Percentiles rank a stretch among this genome's conserved stretches.
phyloP scores from a whole-genome alignment of 2,797 vertebrate genomes.

The Tokudaia muenninki region DNA sequence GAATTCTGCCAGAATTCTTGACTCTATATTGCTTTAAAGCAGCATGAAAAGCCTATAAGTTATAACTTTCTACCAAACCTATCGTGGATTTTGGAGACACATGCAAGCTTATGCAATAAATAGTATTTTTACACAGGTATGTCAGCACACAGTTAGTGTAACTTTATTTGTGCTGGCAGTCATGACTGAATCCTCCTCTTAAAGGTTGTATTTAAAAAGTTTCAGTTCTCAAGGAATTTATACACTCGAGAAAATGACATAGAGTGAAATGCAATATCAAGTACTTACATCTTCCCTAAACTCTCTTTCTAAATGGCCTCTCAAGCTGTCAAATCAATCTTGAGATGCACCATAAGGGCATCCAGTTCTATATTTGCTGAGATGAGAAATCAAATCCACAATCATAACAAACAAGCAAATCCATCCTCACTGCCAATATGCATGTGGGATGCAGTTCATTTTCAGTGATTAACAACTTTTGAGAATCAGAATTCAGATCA shows the following conservation, averaged over 20 bases:
- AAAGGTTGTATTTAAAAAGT: slow-evolving; percentile 37
- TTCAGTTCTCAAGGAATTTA: slow-evolving; percentile 48
- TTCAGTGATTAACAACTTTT: slow-evolving; percentile 77
- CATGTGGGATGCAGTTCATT: slow-evolving; percentile 61
- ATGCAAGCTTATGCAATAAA: slow-evolving; percentile 42
- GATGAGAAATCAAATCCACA: slow-evolving; percentile 73
- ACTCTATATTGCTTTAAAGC: slow-evolving; percentile 47
- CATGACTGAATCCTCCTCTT: slow-evolving; percentile 15
- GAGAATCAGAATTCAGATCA: slow-evolving; percentile 73
- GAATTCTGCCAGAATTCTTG: slow-evolving; percentile 50
- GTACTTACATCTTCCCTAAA: slow-evolving; percentile 39
- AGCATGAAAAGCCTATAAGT: slow-evolving; percentile 12
- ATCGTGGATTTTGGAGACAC: slow-evolving; percentile 49
- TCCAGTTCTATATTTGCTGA: slow-evolving; percentile 64
- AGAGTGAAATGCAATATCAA: slow-evolving; percentile 51
- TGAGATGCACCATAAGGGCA: slow-evolving; percentile 31
- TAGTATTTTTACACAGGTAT: not conserved
- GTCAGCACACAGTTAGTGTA: slow-evolving; percentile 39
- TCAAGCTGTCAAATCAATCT: slow-evolving; percentile 62
- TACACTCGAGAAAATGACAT: slow-evolving; percentile 30
- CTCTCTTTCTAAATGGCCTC: slow-evolving; percentile 59
- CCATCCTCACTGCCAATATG: slow-evolving; percentile 51
- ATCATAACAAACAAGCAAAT: slow-evolving; percentile 68
- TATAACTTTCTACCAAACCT: not conserved
- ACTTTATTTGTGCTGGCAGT: slow-evolving; percentile 38